Evolutionary conservation across 53 echinoderm and acorn worm species (phyloP), one percentile per base, ranked within the genome.

Genomic region (Stichopus horrens): DNA sequence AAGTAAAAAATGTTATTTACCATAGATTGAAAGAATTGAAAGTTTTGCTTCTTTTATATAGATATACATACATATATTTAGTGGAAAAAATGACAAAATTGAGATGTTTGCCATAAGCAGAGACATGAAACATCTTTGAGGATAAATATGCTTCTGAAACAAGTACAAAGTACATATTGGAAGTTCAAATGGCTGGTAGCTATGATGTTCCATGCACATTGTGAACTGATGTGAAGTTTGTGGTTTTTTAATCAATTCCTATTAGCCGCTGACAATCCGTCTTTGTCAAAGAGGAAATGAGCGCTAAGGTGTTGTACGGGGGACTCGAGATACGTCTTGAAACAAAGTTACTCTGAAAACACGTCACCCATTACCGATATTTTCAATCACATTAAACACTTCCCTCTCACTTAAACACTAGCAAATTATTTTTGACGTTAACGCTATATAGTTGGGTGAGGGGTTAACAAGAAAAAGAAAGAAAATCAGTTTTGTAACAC

Each of bases 341-440:
- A 71, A 71, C 37, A 37, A 13, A 71, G 19, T 18, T 71, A 71
- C 71, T 71, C 71, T 71, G 18, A 16, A 13, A 71, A 20, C 19
- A 18, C 71, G 7, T 18, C 19, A 71, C 18, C 81, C n/a, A 81
- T 81, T 81, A 81, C 55, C 19, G 8, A 58, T 79, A 56, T 56
- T 56, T 53, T 81, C 81, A 81, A 81, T 81, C 81, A 81, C 58
- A 81, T 81, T 81, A 81, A 57, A 81, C 57, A 55, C 56, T 57
- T 57, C 57, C 20, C n/a, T 81, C 58, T 21, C 21, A 81, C 57
- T 81, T 81, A 81, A 81, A 81, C 81, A 81, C 81, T 56, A 81
- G 56, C 52, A 81, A 81, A 18, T 52, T 75, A 75, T 75, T 23
- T 5, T 75, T n/a, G 7, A 75, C 75, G 75, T 13, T 37, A 37